Evolutionary conservation across 1,140 invertebrate genomes (phyloP).

Genomic region (Bombus turneri): DNA sequence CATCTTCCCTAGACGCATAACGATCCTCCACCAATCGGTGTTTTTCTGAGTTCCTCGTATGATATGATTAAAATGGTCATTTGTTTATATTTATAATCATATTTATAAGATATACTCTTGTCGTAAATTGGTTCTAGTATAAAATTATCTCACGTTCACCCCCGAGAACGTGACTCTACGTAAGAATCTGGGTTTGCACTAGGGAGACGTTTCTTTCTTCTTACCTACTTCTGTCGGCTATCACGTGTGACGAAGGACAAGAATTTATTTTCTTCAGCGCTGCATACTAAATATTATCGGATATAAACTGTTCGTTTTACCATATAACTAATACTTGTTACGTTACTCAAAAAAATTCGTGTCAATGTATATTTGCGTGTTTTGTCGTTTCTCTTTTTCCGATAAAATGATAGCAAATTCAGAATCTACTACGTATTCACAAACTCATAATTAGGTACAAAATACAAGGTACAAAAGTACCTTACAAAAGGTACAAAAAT

Average conservation of each 20-base stretch:
- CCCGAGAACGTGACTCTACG: conserved; percentile 50
- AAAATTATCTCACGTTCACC: conserved; percentile 77
- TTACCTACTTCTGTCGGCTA: conserved; percentile 8
- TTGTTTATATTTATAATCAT: conserved; percentile 52
- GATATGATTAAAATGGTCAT: conserved; percentile 72
- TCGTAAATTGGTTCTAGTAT: conserved; percentile 71
- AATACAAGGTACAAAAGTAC: background rate
- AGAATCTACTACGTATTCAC: background rate
- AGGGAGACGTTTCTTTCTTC: conserved; percentile 42
- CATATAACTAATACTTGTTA: no score
- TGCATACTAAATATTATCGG: background rate
- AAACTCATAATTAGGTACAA: background rate
- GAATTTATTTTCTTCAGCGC: background rate
- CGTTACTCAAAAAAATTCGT: background rate
- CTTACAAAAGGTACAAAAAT: no score
- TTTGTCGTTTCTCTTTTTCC: background rate
- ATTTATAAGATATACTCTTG: conserved; percentile 55
- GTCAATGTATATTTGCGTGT: background rate
- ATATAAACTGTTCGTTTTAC: no score
- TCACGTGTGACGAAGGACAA: conserved; percentile 17
- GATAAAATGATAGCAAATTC: background rate
- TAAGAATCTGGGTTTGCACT: conserved; percentile 40
- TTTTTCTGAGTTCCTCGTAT: conserved; percentile 43
- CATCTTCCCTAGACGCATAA: conserved; percentile 40
- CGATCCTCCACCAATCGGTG: conserved; percentile 27